Conservation (phyloP, 2,797 vertebrate species). For the Phrynocephalus guinanensis region DNA sequence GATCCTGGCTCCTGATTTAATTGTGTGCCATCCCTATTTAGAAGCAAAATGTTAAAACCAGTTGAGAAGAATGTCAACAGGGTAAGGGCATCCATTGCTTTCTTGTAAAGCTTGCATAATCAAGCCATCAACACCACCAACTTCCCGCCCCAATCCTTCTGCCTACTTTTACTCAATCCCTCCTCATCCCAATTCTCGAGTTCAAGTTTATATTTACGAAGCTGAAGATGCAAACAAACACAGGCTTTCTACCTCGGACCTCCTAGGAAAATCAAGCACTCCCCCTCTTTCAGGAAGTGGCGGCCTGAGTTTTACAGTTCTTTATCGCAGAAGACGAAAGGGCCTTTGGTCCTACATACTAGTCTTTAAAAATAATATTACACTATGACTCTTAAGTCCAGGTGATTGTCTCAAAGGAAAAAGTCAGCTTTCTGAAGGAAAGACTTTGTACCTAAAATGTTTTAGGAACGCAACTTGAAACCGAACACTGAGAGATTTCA, state of each 20-base stretch:
- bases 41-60: background rate
- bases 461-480: background rate
- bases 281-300: background rate
- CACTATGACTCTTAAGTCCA: background rate
- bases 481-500: background rate
- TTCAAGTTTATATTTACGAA: background rate
- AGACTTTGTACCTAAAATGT: background rate
- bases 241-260: background rate
- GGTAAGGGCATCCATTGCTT: background rate
- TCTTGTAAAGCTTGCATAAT: background rate
- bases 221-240: background rate
- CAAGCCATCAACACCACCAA: background rate
- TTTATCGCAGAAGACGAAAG: background rate
- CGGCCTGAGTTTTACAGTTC: background rate
- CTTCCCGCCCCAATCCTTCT: background rate
- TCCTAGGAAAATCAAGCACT: background rate
- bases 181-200: background rate
- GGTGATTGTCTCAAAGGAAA: background rate
- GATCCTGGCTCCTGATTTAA: background rate
- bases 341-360: constrained; percentile 16
- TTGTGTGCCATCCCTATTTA: background rate
- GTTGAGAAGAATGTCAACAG: background rate
- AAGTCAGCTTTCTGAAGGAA: background rate
- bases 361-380: background rate
- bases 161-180: background rate